phyloP scores from a whole-genome alignment of 1,140 invertebrate genomes.

The Centruroides vittatus region DNA sequence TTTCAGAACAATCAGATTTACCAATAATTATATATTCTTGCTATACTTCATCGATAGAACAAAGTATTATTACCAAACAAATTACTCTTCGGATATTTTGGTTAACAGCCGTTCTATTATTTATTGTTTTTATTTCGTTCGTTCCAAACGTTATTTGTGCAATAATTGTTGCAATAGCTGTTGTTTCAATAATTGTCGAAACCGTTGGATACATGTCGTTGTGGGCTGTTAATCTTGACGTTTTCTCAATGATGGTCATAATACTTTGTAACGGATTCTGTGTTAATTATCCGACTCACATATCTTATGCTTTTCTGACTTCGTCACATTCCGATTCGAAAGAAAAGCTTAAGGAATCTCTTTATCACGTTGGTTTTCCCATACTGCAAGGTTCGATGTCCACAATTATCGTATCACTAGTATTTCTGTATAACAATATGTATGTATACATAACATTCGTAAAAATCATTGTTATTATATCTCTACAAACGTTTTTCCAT shows the following conservation, averaged over 20 bases:
- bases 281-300: slow-evolving; percentile 92
- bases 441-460: no score
- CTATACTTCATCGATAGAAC: slow-evolving; percentile 69
- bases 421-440: no score
- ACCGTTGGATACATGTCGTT: slow-evolving; percentile 91
- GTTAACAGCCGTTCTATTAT: slow-evolving; percentile 85
- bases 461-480: no score
- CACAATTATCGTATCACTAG: no score
- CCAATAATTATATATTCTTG: slow-evolving; percentile 37
- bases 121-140: slow-evolving; percentile 85
- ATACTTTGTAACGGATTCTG: slow-evolving; percentile 98
- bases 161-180: slow-evolving; percentile 85
- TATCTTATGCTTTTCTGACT: slow-evolving; percentile 57
- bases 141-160: slow-evolving; percentile 87
- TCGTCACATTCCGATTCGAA: no score
- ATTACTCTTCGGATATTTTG: slow-evolving; percentile 69
- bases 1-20: slow-evolving; percentile 57
- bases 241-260: slow-evolving; percentile 95
- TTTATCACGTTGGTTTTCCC: no score
- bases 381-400: no score
- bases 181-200: slow-evolving; percentile 87
- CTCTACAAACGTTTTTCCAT: no score
- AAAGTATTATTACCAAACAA: slow-evolving; percentile 43
- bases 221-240: slow-evolving; percentile 87
- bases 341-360: no score